Percentiles rank a stretch among this genome's conserved stretches.
phyloP scores from a whole-genome alignment of 2,888 invertebrate species.

The Malacosoma neustria region DNA sequence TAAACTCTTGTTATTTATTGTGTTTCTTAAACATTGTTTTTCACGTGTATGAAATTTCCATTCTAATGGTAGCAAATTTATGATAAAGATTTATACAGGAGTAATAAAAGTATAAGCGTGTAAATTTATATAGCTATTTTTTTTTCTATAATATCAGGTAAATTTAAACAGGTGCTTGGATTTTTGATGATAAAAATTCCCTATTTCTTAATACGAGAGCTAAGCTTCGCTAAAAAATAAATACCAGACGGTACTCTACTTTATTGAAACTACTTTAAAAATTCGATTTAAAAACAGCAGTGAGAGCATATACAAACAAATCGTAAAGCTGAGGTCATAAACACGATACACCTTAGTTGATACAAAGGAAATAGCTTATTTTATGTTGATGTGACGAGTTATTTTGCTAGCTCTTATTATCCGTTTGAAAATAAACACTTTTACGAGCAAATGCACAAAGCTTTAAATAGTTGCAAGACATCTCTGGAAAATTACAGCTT shows the following conservation, averaged over 20 bases:
- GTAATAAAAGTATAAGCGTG: too few species aligned
- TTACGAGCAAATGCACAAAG: constrained; percentile 22
- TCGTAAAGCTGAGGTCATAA: constrained; percentile 62
- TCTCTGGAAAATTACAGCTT: not conserved
- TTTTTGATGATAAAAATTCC: not conserved
- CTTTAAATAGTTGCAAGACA: not conserved
- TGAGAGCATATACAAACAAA: constrained; percentile 51
- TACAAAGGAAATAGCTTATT: constrained; percentile 71
- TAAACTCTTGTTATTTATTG: too few species aligned
- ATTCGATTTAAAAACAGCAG: constrained; percentile 48
- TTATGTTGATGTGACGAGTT: constrained; percentile 56
- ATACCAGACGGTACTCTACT: constrained; percentile 24
- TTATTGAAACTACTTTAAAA: constrained; percentile 42
- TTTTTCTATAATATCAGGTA: too few species aligned
- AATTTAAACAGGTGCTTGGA: too few species aligned
- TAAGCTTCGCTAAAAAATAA: constrained; percentile 3
- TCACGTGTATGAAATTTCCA: too few species aligned
- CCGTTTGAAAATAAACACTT: constrained; percentile 52
- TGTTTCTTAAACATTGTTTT: too few species aligned
- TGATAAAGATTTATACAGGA: too few species aligned
- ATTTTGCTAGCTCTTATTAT: constrained; percentile 50
- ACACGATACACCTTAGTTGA: constrained; percentile 58
- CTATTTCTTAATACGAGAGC: not conserved
- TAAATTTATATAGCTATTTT: too few species aligned
- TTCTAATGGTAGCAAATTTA: too few species aligned